These are phyloP conservation scores for Grantiella picta DNA, from an alignment of 2,113 vertebrate genomes.

Conservation along the genomic window DNA sequence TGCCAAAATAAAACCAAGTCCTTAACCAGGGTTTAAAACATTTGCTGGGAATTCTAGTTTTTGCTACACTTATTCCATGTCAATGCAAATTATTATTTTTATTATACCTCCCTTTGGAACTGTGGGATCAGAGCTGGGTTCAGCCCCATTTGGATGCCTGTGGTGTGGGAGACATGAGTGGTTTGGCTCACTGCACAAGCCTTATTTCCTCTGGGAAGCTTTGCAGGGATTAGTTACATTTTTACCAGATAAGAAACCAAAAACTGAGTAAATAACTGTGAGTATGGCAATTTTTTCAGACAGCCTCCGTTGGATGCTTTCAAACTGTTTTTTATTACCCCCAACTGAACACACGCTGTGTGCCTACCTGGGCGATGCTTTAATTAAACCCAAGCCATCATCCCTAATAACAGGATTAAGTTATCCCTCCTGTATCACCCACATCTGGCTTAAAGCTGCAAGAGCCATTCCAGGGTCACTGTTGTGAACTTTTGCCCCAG, in stretches of 20 bases:
- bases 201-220: background rate
- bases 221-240: background rate
- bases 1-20: background rate
- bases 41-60: background rate
- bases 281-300: background rate
- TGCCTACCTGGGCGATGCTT: background rate
- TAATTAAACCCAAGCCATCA: background rate
- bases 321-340: background rate
- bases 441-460: background rate
- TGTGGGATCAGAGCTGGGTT: fast-evolving
- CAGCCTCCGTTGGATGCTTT: background rate
- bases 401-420: background rate
- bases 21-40: background rate
- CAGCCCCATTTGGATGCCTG: background rate
- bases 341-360: background rate
- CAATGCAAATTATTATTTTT: background rate
- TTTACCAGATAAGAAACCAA: background rate
- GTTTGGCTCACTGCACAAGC: background rate
- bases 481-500: background rate
- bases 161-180: fast-evolving
- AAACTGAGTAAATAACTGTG: background rate
- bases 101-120: background rate
- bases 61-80: background rate
- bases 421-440: background rate
- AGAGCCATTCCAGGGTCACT: fast-evolving